These are phyloP conservation scores for Sarcophaga rosellei DNA, from an alignment of 2,888 invertebrate genomes.

Conservation along the genomic window DNA sequence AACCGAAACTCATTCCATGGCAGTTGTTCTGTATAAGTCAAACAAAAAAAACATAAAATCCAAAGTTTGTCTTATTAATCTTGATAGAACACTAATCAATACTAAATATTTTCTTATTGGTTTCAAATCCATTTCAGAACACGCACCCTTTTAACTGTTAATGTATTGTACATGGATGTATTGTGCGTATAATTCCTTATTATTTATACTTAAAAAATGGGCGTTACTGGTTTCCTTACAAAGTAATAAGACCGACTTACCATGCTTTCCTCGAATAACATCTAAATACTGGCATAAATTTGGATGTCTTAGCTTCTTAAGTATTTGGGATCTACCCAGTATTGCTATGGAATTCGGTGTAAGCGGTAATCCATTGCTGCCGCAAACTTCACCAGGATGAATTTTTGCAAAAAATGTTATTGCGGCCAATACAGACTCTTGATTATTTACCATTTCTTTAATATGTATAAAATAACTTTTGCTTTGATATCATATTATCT, in stretches of 20 bases:
- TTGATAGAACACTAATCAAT: too few species aligned
- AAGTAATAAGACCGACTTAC: slow-evolving; percentile 82
- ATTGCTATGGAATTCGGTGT: slow-evolving; percentile 98
- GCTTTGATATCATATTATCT: neutral
- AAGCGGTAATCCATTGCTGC: slow-evolving; percentile 96
- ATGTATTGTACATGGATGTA: neutral
- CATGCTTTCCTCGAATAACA: slow-evolving; percentile 96
- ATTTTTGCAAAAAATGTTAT: slow-evolving; percentile 95
- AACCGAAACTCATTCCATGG: too few species aligned
- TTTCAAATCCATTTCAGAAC: too few species aligned
- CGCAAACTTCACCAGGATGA: slow-evolving; percentile 95
- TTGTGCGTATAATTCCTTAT: too few species aligned
- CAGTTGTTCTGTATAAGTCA: too few species aligned
- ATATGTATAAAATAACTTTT: neutral
- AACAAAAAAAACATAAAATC: too few species aligned
- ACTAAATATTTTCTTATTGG: too few species aligned
- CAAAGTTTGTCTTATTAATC: too few species aligned
- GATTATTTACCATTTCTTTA: slow-evolving; percentile 59
- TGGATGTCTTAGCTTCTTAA: slow-evolving; percentile 90
- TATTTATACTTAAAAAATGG: neutral
- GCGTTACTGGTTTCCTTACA: slow-evolving; percentile 1
- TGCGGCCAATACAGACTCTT: slow-evolving; percentile 85
- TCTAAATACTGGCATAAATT: slow-evolving; percentile 95
- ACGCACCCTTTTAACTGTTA: neutral
- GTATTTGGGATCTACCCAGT: slow-evolving; percentile 91